Conservation (phyloP, 2,113 vertebrate species). For the Corythoichthys haematopterus region DNA sequence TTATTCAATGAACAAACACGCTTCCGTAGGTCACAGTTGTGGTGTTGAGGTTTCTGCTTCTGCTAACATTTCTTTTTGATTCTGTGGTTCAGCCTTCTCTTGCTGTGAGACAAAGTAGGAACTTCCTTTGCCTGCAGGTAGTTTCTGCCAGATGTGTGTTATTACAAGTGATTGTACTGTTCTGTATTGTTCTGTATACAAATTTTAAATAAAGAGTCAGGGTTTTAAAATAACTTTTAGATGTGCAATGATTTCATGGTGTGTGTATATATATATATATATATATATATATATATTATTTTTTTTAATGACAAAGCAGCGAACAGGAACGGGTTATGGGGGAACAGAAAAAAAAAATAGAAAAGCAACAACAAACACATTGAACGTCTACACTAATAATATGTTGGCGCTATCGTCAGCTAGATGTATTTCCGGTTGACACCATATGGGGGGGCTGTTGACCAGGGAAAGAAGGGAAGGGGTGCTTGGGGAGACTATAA, state of each 20-base stretch:
- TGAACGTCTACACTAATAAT: too few relatives aligned
- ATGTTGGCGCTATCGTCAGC: too few relatives aligned
- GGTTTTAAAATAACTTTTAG: slow-evolving; percentile 38
- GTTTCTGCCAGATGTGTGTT: slow-evolving; percentile 61
- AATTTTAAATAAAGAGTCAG: slow-evolving; percentile 78
- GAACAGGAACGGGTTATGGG: too few relatives aligned
- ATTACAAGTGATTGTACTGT: slow-evolving; percentile 71
- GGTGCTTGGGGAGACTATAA: too few relatives aligned
- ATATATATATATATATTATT: too few relatives aligned
- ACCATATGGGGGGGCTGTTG: too few relatives aligned
- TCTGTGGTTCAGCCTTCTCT: slow-evolving; percentile 39
- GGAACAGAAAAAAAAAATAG: too few relatives aligned
- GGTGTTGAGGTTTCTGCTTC: slow-evolving; percentile 49
- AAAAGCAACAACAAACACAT: too few relatives aligned
- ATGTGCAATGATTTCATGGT: neutral
- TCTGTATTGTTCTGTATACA: slow-evolving; percentile 68
- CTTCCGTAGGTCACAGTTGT: slow-evolving; percentile 36
- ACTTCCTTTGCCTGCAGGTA: slow-evolving; percentile 50
- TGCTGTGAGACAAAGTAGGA: slow-evolving; percentile 39
- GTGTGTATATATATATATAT: too few relatives aligned
- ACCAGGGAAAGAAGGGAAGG: too few relatives aligned
- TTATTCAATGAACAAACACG: slow-evolving; percentile 28
- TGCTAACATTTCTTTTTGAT: slow-evolving; percentile 24
- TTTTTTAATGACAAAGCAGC: too few relatives aligned
- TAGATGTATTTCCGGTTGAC: too few relatives aligned